Evolutionary conservation across 1,140 invertebrate genomes (phyloP), one percentile per base, ranked within the genome.

Genomic region (Trissolcus basalis): DNA sequence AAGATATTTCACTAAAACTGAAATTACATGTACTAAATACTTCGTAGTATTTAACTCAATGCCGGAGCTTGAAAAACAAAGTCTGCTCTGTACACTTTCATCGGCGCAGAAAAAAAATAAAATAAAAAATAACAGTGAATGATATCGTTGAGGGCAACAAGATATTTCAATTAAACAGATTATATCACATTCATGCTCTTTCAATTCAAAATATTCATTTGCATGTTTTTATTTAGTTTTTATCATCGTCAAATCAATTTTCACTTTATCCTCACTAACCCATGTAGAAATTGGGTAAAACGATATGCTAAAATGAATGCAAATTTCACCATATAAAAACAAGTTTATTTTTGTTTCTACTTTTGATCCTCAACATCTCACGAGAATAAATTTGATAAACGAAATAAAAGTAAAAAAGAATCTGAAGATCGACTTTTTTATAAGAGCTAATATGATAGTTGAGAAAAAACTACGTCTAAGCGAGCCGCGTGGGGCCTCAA

Each of bases 381-480:
- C n/a, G n/a, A n/a, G n/a, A n/a, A n/a, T n/a, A n/a, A n/a, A n/a
- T n/a, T n/a, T n/a, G 19, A 27, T 27, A 6, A 27, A 27, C 19
- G 19, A 27, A 27, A 27, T 27, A 27, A 27, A 27, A 27, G 19
- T 6, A 27, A 27, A 27, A 27, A n/a, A n/a, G n/a, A n/a, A 27
- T 27, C 6, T 27, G 19, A 45, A 55, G 74, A 68, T 71, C 71
- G 70, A 77, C 68, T 58, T 56, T 59, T 53, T 43, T 72, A 68
- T 72, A 1, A 6, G 19, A 63, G 75, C 75, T 72, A 77, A 77
- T 77, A 72, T 59, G 19, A 27, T 6, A 6, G 49, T 61, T n/a
- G n/a, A 69, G 63, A 68, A 72, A 72, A 69, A 58, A 54, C 51
- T 72, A 68, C 64, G 56, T 58, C 72, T 68, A 72, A 77, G 71